Evolutionary conservation across 2,888 invertebrate genomes (phyloP), one percentile per base, ranked within the genome.

Genomic region (Bibio marci): DNA sequence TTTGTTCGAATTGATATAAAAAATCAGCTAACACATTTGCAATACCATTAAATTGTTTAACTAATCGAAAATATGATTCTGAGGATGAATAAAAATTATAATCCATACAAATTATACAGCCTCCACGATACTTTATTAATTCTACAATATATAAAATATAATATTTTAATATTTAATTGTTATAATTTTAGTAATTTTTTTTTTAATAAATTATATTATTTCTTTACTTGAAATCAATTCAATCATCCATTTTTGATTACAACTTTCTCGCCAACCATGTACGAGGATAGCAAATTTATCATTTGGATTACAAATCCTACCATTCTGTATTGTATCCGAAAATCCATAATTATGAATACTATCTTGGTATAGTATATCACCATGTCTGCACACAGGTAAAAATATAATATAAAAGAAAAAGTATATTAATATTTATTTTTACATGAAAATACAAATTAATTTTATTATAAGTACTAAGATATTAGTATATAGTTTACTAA

Each of bases 261-360:
- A 58, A 35, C 50, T 52, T 44, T 59, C 57, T 22, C 52, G 50
- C 59, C 59, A 59, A 12, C 59, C 59, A 46, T 59, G 59, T 4
- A 58, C 44, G 22, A 59, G 44, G 30, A 59, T 52, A n/a, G 58
- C 51, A 41, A 56, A 54, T 38, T 58, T 55, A 39, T 57, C 58
- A 14, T 48, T 43, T 4, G 51, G 41, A 19, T 40, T 39, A 27
- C 58, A 58, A n/a, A n/a, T n/a, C n/a, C n/a, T n/a, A n/a, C n/a
- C n/a, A n/a, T n/a, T n/a, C n/a, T n/a, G n/a, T n/a, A n/a, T n/a
- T n/a, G n/a, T n/a, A n/a, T n/a, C n/a, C n/a, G n/a, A n/a, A n/a
- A n/a, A n/a, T n/a, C n/a, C n/a, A n/a, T n/a, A n/a, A n/a, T n/a
- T n/a, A n/a, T n/a, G n/a, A n/a, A n/a, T n/a, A n/a, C n/a, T n/a